phyloP scores from a whole-genome alignment of 2,888 invertebrate species.

The Sesamia inferens region DNA sequence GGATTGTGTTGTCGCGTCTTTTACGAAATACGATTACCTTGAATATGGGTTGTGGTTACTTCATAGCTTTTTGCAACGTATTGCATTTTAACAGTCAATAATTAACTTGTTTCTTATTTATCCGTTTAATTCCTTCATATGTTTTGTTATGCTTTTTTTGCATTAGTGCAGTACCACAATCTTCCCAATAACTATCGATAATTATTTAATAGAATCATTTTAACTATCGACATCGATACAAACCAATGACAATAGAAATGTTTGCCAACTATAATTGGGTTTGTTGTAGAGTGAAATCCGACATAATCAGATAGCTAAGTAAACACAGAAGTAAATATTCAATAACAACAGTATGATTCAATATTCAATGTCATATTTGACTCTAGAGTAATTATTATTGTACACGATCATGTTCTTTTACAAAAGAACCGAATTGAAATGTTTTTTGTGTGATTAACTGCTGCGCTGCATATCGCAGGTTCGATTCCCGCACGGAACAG shows the following conservation, averaged over 20 bases:
- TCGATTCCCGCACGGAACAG: too few relatives aligned
- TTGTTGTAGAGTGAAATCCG: conserved; percentile 47
- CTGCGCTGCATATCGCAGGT: too few relatives aligned
- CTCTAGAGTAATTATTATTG: conserved; percentile 7
- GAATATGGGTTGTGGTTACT: conserved; percentile 10
- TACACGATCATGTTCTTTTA: background rate
- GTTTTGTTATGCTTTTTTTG: background rate
- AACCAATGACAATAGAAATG: conserved; percentile 52
- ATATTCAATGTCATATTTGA: conserved; percentile 38
- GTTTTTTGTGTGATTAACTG: background rate
- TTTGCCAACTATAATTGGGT: conserved; percentile 67
- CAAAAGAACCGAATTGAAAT: background rate
- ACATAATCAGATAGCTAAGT: conserved; percentile 50
- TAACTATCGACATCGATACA: conserved; percentile 29
- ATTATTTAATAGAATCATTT: background rate
- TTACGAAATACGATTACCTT: conserved; percentile 7
- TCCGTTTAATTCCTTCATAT: background rate
- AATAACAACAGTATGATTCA: conserved; percentile 50
- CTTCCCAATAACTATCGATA: conserved; percentile 14
- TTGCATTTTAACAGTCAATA: background rate
- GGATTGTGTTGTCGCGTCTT: conserved; percentile 22
- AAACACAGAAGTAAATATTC: conserved; percentile 53
- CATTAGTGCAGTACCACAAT: conserved; percentile 14
- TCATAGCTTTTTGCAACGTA: background rate
- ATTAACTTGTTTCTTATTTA: background rate